Percentiles rank a stretch among this genome's conserved stretches.
phyloP scores from a whole-genome alignment of 2,797 vertebrate species.

The Scomberomorus guttatus region DNA sequence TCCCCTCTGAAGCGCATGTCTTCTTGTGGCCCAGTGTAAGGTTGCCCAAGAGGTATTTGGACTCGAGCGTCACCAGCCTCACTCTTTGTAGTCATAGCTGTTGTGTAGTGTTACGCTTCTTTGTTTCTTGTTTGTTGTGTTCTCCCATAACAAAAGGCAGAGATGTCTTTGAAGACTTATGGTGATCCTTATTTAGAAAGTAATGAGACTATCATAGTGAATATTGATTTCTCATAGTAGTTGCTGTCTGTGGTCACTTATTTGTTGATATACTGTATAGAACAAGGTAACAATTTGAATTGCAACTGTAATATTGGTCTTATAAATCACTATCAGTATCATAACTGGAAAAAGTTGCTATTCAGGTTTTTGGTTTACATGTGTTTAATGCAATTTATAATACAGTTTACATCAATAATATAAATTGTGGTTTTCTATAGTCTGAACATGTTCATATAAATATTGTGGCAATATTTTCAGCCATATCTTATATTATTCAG shows the following conservation, averaged over 20 bases:
- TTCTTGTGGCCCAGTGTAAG: conserved; percentile 3
- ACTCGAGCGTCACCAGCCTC: conserved; percentile 14
- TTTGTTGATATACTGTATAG: background rate
- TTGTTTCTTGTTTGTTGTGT: conserved; percentile 7
- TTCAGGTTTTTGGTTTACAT: background rate
- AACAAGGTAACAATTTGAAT: background rate
- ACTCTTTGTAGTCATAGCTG: conserved; percentile 3
- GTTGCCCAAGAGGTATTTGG: conserved; percentile 13
- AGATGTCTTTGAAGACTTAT: conserved; percentile 23
- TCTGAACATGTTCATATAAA: background rate
- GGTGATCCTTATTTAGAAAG: background rate
- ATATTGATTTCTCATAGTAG: conserved; percentile 17
- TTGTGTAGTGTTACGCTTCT: conserved; percentile 22
- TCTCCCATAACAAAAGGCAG: background rate
- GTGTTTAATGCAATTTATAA: background rate
- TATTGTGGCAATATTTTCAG: background rate
- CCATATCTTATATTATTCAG: background rate
- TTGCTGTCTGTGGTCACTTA: conserved; percentile 24
- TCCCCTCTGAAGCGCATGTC: background rate
- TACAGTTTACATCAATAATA: background rate
- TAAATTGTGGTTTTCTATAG: background rate
- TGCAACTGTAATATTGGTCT: background rate
- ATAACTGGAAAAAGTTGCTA: background rate
- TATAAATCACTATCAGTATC: background rate
- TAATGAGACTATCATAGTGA: background rate